Evolutionary conservation across 2,113 vertebrate genomes (phyloP), one percentile per base, ranked within the genome.

Genomic region (Pitta sordida): DNA sequence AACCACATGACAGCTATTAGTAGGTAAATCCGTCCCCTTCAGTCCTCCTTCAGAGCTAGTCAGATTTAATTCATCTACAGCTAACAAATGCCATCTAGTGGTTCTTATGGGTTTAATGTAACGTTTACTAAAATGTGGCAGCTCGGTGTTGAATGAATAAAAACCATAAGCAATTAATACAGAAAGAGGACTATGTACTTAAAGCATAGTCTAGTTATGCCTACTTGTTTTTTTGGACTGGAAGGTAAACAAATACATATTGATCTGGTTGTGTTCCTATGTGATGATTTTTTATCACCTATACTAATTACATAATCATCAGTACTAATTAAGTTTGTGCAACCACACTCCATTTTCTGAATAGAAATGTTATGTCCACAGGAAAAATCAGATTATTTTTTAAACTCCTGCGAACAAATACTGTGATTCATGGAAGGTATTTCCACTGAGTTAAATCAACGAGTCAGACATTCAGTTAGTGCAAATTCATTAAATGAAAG

Each of bases 21-120:
- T 10, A 63, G 3, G 9, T 13, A 65, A 76, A 77, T 16, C 21
- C 15, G 19, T 83, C 49, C 4, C 13, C 3, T 32, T 11, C 21
- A 23, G 32, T 29, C 9, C 7, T 49, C 11, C 39, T 36, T 62
- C 15, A 69, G 9, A 39, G 18, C 6, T 3, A 3, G 11, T 3
- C 2, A 6, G 48, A 39, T 68, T 59, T 48, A 75, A 55, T 6
- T n/a, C 73, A 91, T 69, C 71, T 68, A 27, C 32, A 93, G 88
- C 64, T 96, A 90, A 93, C 68, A 17, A 34, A 7, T 82, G 96
- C 95, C 97, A 96, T 64, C 97, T 97, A 95, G 96, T 90, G 97
- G 93, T 37, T 48, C 1, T 24, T 58, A 43, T 5, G 15, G 67
- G 56, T 9, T 68, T 68, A 36, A 12, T 23, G 65, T 26, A 76